Base-by-base conservation (phyloP, 2,113 vertebrate species). In the Smithornis capensis region DNA sequence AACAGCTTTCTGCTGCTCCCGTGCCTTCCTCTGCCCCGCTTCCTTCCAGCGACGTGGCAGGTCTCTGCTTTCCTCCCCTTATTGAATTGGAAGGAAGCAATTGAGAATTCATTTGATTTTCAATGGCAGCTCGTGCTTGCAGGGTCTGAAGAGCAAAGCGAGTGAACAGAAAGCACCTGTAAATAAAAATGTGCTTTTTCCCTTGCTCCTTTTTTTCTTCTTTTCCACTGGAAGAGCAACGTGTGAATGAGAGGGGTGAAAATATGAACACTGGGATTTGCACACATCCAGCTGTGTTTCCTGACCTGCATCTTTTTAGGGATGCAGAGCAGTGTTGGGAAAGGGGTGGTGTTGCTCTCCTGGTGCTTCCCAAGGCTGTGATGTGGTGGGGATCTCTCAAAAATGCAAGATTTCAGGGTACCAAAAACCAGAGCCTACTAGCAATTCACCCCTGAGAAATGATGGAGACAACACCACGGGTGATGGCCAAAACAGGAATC, bases 71-170 rank as follows among this genome's bases (percentile, higher is more conserved):
- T 65, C 63, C 87, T 96, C 84, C 89, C 31, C 96, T 94, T 64
- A 95, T 94, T 96, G 78, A 94, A 96, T 92, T 96, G 91, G 92
- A 94, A 95, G 92, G 95, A 96, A 90, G 87, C 95, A 97, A 96
- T 92, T 95, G 84, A 95, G 93, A 85, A 96, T 94, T 97, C 95
- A 95, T 96, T 97, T 91, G 95, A 94, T 97, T 97, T 97, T 80
- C 95, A 86, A 73, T 50, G 87, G 87, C 93, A 95, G 87, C 91
- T 95, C 79, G 2, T 65, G 93, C 82, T 90, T 47, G 86, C 95
- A 91, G 89, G 81, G 68, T 19, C 91, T 5, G 57, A 91, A 50
- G 62, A 92, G 78, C 17, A 31, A 56, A 90, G 81, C 7, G 6
- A 87, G 91, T 4, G 0, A 84, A 35, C 89, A 69, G 81, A 75